A percentile compares a stretch with the other conserved stretches of the same genome.
Evolutionary conservation across 2,888 invertebrate species (phyloP).

Genomic region (Drosophila suboccidentalis): DNA sequence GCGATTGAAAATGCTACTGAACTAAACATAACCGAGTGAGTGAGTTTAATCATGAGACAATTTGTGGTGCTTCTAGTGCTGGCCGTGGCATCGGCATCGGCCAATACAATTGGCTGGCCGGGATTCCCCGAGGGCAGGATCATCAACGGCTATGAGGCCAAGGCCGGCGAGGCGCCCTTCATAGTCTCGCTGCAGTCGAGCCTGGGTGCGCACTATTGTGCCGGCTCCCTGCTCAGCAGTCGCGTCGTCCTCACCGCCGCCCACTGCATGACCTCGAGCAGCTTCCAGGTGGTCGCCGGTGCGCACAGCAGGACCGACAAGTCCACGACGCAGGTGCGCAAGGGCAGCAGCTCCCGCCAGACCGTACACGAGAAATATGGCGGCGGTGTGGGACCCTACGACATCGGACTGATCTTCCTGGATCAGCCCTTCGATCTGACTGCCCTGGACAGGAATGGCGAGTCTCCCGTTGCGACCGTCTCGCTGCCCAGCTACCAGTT

Average conservation of each 20-base stretch:
- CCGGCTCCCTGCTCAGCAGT: slow-evolving; percentile 83
- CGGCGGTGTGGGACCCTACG: slow-evolving; percentile 86
- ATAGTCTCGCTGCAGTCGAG: slow-evolving; percentile 83
- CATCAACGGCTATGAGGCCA: slow-evolving; percentile 83
- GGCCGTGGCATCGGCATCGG: slow-evolving; percentile 57
- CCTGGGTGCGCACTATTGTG: slow-evolving; percentile 81
- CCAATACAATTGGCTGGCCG: slow-evolving; percentile 55
- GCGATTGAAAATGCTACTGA: neutral
- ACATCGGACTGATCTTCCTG: slow-evolving; percentile 86
- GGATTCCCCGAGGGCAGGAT: slow-evolving; percentile 80
- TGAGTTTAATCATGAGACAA: slow-evolving; percentile 64
- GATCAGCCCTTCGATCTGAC: slow-evolving; percentile 73
- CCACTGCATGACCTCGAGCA: slow-evolving; percentile 72
- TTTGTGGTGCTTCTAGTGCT: slow-evolving; percentile 68
- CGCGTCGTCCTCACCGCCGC: slow-evolving; percentile 84
- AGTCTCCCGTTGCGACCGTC: slow-evolving; percentile 63
- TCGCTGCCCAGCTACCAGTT: slow-evolving; percentile 61
- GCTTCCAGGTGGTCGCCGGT: slow-evolving; percentile 83
- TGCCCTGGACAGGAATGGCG: slow-evolving; percentile 62
- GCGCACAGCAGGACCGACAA: slow-evolving; percentile 77
- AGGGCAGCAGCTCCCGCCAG: slow-evolving; percentile 53
- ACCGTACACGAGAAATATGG: slow-evolving; percentile 80
- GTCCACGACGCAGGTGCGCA: slow-evolving; percentile 65
- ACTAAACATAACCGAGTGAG: slow-evolving; percentile 26
- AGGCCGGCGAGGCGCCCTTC: slow-evolving; percentile 84